Evolutionary conservation across 2,113 vertebrate species (phyloP).

Genomic region (Catagonus wagneri): DNA sequence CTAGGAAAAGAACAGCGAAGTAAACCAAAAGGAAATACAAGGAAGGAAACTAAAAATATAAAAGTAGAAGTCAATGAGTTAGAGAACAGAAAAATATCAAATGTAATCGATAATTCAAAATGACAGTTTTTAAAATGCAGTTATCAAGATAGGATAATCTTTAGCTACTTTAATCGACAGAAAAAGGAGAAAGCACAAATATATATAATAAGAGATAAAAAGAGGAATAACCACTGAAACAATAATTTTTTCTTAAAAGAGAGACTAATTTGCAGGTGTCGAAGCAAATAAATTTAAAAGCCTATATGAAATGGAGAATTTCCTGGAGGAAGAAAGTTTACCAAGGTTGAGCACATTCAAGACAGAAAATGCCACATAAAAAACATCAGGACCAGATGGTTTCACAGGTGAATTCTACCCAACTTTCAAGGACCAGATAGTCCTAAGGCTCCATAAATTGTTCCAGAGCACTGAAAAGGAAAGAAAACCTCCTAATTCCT

Average conservation of each 20-base stretch:
- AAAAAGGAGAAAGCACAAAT: not conserved
- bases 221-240: not conserved
- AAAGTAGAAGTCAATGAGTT: not conserved
- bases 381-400: not conserved
- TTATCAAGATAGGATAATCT: not conserved
- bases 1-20: constrained; percentile 3
- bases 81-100: not conserved
- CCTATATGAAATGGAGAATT: not conserved
- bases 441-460: not conserved
- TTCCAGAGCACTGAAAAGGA: not conserved
- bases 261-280: not conserved
- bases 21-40: not conserved
- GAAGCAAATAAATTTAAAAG: constrained; percentile 4
- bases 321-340: not conserved
- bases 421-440: not conserved
- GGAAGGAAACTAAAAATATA: not conserved
- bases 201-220: constrained; percentile 2
- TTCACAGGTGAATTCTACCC: constrained; percentile 16
- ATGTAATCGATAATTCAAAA: not conserved
- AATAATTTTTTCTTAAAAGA: not conserved
- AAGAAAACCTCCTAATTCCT: not conserved
- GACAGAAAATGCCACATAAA: not conserved
- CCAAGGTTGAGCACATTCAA: not conserved
- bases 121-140: not conserved
- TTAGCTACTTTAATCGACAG: not conserved